Evolutionary conservation across 2,113 vertebrate species (phyloP).

Genomic region (Boulengeromyrus knoepffleri): DNA sequence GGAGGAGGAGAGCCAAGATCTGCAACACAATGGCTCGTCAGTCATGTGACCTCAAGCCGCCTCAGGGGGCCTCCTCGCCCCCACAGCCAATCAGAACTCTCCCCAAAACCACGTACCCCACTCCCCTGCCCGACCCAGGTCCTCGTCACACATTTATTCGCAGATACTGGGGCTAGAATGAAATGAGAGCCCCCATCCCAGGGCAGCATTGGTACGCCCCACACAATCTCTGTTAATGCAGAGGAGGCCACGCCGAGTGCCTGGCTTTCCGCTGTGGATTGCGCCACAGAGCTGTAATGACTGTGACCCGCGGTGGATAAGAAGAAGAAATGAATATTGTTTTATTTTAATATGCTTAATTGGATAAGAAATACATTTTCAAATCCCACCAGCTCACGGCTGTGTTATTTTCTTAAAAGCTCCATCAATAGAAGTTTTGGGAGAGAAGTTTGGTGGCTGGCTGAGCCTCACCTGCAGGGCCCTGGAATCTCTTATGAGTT

Average conservation of each 20-base stretch:
- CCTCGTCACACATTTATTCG: not conserved
- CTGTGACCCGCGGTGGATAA: constrained; percentile 24
- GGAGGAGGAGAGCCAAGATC: not conserved
- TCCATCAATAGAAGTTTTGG: not conserved
- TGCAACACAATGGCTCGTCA: not conserved
- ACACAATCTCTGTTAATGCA: constrained; percentile 37
- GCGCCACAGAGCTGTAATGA: constrained; percentile 32
- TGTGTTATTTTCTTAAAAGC: constrained; percentile 2
- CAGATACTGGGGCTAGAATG: not conserved
- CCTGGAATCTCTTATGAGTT: not conserved
- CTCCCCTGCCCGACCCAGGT: not conserved
- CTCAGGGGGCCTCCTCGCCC: not conserved
- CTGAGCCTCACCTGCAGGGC: not conserved
- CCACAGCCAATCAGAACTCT: not conserved
- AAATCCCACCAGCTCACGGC: constrained; percentile 27
- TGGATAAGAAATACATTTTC: constrained; percentile 36
- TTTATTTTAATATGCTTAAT: constrained; percentile 43
- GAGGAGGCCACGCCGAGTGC: constrained; percentile 27
- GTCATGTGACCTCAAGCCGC: not conserved
- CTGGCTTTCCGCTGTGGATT: constrained; percentile 10
- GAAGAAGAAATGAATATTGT: constrained; percentile 33
- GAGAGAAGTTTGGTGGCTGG: not conserved
- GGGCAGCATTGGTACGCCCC: constrained; percentile 20
- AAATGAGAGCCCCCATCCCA: constrained; percentile 19
- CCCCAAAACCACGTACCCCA: not conserved